phyloP scores from a whole-genome alignment of 2,797 vertebrate genomes.

The Hypotaenidia philippensis region DNA sequence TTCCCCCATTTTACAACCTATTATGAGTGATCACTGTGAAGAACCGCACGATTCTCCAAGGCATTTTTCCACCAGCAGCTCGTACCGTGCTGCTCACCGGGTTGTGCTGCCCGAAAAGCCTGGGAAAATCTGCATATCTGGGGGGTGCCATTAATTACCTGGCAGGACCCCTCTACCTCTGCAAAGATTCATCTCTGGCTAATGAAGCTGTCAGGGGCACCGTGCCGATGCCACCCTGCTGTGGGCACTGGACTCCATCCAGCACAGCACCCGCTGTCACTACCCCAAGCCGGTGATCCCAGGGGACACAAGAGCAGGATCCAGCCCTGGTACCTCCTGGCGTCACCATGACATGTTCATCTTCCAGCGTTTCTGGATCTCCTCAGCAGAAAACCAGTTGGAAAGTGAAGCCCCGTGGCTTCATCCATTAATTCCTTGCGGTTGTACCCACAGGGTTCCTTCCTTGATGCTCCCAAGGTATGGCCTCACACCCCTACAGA shows the following conservation, averaged over 20 bases:
- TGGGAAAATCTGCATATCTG: constrained; percentile 24
- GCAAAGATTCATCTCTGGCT: neutral
- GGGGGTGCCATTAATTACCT: neutral
- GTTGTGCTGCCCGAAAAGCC: neutral
- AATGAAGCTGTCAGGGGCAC: constrained; percentile 22
- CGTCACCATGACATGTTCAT: accelerated
- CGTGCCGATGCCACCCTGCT: accelerated
- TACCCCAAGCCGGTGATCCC: neutral
- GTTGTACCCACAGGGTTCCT: neutral
- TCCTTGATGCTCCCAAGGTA: neutral
- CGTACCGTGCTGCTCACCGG: accelerated
- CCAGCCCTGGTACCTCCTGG: neutral
- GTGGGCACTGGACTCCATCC: neutral
- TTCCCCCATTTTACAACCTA: neutral
- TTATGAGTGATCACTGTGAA: neutral
- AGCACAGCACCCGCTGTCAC: neutral
- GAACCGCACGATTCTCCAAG: neutral
- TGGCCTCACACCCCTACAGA: neutral
- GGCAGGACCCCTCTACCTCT: neutral
- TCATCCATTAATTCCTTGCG: neutral
- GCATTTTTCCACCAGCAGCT: neutral
- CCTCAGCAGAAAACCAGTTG: accelerated
- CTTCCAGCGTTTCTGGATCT: neutral
- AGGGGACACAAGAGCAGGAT: neutral
- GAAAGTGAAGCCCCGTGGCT: neutral